phyloP scores from a whole-genome alignment of 2,888 invertebrate species.

The Drosophila neotestacea region DNA sequence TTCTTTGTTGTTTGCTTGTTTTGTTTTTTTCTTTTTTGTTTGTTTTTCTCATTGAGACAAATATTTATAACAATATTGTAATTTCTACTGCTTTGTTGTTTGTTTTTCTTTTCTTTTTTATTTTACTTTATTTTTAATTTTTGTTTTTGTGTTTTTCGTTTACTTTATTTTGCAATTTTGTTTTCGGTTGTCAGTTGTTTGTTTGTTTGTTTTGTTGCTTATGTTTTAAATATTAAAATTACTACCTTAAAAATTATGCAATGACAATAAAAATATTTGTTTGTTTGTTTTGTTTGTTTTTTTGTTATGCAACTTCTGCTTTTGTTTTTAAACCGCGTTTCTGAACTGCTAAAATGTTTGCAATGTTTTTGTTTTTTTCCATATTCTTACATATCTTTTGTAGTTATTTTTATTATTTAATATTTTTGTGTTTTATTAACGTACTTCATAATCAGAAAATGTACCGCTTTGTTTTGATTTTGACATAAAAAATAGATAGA shows the following conservation, averaged over 20 bases:
- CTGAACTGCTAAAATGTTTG: conserved; percentile 51
- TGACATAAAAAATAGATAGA: conserved; percentile 71
- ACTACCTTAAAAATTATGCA: conserved; percentile 79
- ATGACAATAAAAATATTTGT: conserved; percentile 78
- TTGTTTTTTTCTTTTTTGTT: conserved; percentile 40
- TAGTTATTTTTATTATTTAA: conserved; percentile 5
- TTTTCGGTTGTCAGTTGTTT: conserved; percentile 49
- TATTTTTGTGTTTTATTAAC: conserved; percentile 4
- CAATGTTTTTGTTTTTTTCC: conserved; percentile 7
- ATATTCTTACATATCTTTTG: background rate
- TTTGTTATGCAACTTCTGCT: conserved; percentile 33
- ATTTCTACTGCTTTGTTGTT: conserved; percentile 64
- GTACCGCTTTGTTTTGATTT: conserved; percentile 46
- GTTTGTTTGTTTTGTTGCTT: conserved; percentile 65
- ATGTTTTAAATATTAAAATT: conserved; percentile 74
- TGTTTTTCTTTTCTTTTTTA: conserved; percentile 11
- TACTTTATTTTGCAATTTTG: conserved; percentile 39
- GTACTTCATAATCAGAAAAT: conserved; percentile 29
- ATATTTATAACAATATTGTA: conserved; percentile 81
- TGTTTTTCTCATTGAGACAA: conserved; percentile 78
- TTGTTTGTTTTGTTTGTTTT: conserved; percentile 35
- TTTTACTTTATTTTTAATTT: conserved; percentile 19
- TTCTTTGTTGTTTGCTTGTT: conserved; percentile 39
- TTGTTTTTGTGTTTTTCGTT: conserved; percentile 32
- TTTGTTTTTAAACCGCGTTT: conserved; percentile 11